Evolutionary conservation across 2,888 invertebrate species (phyloP).

Genomic region (Scaptodrosophila latifasciaeformis): DNA sequence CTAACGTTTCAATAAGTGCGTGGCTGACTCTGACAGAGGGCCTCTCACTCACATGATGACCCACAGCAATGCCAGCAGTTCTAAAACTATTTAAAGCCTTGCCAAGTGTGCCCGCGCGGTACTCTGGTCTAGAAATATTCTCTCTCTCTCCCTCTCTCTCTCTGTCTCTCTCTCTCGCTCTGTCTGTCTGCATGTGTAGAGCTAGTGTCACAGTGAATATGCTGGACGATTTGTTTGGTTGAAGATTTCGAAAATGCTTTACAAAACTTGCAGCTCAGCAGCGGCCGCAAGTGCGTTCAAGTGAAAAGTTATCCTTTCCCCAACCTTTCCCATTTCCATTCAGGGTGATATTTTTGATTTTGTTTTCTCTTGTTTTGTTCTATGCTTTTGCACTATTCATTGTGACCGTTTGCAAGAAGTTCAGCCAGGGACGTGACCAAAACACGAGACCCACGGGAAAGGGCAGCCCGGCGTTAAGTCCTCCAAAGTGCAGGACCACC

Average conservation of each 20-base stretch:
- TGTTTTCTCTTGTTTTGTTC: no score
- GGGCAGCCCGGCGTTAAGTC: no score
- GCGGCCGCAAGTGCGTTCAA: slow-evolving; percentile 27
- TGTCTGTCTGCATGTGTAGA: not conserved
- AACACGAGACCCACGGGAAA: no score
- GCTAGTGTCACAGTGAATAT: slow-evolving; percentile 33
- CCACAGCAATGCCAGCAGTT: slow-evolving; percentile 32
- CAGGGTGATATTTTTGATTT: no score
- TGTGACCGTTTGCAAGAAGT: no score
- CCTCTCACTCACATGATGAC: not conserved
- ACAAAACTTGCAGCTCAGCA: slow-evolving; percentile 35
- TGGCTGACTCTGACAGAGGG: slow-evolving; percentile 23
- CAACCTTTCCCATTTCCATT: no score
- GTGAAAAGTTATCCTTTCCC: slow-evolving; percentile 34
- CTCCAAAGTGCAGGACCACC: not conserved
- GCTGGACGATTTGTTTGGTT: slow-evolving; percentile 51
- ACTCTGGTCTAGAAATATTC: no score
- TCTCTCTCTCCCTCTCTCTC: not conserved
- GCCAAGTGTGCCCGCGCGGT: no score
- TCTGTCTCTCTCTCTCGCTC: no score
- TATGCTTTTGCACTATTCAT: no score
- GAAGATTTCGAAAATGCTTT: slow-evolving; percentile 28
- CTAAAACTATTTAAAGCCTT: slow-evolving; percentile 28
- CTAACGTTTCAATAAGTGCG: slow-evolving; percentile 51
- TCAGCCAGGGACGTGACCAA: no score